phyloP scores from a whole-genome alignment of 2,113 vertebrate genomes.

The Tetrao urogallus region DNA sequence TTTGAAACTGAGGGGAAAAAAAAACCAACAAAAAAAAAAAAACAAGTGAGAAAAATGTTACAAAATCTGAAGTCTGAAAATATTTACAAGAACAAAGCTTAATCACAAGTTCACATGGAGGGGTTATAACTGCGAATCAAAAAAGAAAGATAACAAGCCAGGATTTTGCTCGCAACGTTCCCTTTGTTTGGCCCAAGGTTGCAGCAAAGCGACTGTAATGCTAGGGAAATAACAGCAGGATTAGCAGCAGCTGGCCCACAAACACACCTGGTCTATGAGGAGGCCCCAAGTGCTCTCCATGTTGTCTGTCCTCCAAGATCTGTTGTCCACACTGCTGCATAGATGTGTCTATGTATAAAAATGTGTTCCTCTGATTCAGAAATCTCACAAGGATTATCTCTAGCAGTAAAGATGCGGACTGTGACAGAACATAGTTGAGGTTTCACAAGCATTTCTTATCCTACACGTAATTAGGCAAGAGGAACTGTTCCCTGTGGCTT shows the following conservation, averaged over 20 bases:
- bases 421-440: not conserved
- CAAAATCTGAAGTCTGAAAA: constrained; percentile 23
- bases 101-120: not conserved
- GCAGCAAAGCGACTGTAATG: not conserved
- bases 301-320: not conserved
- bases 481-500: not conserved
- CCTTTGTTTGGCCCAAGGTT: not conserved
- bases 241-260: not conserved
- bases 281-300: not conserved
- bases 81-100: constrained; percentile 48
- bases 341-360: not conserved
- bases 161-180: not conserved
- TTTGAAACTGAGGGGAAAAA: constrained; percentile 58
- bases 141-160: not conserved
- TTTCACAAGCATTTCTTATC: not conserved
- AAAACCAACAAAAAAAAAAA: not conserved
- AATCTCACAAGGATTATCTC: constrained; percentile 27
- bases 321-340: not conserved
- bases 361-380: constrained; percentile 8
- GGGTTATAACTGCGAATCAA: not conserved
- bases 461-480: not conserved
- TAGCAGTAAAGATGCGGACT: not conserved
- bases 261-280: not conserved
- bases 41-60: constrained; percentile 61
- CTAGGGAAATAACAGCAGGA: not conserved